Conservation (phyloP, 2,888 invertebrate genomes). For the Alcis repandata region DNA sequence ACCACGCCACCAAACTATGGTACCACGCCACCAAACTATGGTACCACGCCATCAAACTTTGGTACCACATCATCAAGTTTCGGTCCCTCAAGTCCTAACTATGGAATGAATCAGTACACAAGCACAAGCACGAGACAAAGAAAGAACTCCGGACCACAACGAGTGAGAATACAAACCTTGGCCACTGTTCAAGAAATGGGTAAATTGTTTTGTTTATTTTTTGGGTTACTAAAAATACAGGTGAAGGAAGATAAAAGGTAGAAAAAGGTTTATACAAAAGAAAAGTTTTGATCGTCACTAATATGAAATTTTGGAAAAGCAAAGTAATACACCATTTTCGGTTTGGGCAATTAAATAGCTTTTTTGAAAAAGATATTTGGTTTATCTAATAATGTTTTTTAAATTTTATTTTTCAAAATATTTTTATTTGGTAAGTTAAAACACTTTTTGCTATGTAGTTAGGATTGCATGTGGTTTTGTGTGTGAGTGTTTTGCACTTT, state of each 20-base stretch:
- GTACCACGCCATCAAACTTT: no score
- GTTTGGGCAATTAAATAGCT: neutral
- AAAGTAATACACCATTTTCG: neutral
- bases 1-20: no score
- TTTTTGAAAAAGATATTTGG: neutral
- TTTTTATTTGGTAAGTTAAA: neutral
- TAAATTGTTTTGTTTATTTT: constrained; percentile 72
- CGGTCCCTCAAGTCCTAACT: constrained; percentile 34
- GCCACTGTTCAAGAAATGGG: constrained; percentile 93
- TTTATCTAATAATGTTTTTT: no score
- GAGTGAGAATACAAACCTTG: constrained; percentile 78
- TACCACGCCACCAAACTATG: no score
- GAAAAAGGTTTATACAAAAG: neutral
- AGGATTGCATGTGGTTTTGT: constrained; percentile 34
- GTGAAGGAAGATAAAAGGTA: neutral
- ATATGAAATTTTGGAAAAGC: neutral
- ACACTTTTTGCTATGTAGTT: constrained; percentile 24
- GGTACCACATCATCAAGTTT: constrained; percentile 7
- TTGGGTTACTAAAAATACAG: constrained; percentile 49
- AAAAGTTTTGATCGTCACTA: neutral
- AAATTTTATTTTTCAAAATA: neutral
- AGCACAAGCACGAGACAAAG: constrained; percentile 68
- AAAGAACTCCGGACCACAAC: constrained; percentile 87
- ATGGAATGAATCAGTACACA: constrained; percentile 58
- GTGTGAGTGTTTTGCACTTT: constrained; percentile 48